Evolutionary conservation across 2,888 invertebrate species (phyloP), one percentile per base, ranked within the genome.

Genomic region (Tromatobia lineatoria): DNA sequence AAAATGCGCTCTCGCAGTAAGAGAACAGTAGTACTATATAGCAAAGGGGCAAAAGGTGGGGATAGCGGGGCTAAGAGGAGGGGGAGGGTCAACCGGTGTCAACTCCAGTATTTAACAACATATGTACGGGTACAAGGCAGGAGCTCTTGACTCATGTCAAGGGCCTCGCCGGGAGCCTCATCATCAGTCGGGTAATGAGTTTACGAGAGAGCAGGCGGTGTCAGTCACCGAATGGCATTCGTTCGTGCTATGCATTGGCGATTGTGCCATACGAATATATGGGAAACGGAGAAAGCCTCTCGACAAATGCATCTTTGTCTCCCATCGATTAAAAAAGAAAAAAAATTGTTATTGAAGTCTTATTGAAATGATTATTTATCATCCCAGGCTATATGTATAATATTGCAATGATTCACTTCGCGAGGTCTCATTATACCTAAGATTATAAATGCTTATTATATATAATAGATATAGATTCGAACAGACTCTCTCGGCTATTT

Each of bases 11-110:
- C 69, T 86, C 69, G 50, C 47, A 77, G 84, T 81, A 25, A n/a
- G 10, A 45, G 67, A 18, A 61, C 38, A 61, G 61, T 52, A 75
- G 64, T 70, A 64, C 64, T 42, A 25, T 75, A 70, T 34, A 61
- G 54, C 61, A 80, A 61, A 82, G 80, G 87, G 76, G 75, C 69
- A 75, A 66, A 82, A 82, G 88, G 86, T 83, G 87, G 83, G 87
- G 74, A 75, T 20, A 83, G 87, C 89, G 91, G 92, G 89, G 20
- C 10, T 20, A 42, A 20, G 20, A 20, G 64, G 15, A 64, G 64
- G 91, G 91, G 92, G 90, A 91, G 90, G 92, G 93, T 93, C 90
- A 93, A 93, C 91, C 88, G 91, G 91, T 93, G 93, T 93, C 91
- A 93, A 93, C 90, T 92, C 89, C 87, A 87, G 90, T 91, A 93